Base-by-base conservation (phyloP, 2,888 invertebrate genomes). In the Scaptomyza parva region DNA sequence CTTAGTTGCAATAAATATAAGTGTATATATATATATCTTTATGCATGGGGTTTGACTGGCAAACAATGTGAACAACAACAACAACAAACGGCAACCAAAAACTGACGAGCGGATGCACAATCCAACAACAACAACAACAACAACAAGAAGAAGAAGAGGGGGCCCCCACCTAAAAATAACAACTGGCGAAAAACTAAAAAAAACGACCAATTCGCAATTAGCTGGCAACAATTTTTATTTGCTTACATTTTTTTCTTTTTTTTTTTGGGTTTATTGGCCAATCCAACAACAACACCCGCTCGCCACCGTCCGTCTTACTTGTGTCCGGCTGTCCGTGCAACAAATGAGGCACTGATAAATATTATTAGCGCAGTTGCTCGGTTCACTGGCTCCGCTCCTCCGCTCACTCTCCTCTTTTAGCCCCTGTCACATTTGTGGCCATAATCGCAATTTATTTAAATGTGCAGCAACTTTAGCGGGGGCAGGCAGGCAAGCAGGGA, bases 371-470 rank as follows among this genome's bases (percentile, higher is more conserved):
- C 68, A 50, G 59, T 55, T 62, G 55, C 52, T 20, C 71, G 65
- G 73, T 75, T 70, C 82, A 77, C 72, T 73, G 71, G 66, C 84
- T 67, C 55, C 47, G 52, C 33, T 14, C 44, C 26, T 26, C 14
- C 4, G 2, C 22, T 3, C 11, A 20, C n/a, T 3, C 30, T 12
- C 7, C 33, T 30, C 12, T 1, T n/a, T 7, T 11, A 9, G 41
- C 44, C 44, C n/a, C 20, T 33, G 81, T 77, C 86, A 84, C 84
- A 86, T 84, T 86, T 86, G 84, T 65, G 70, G 76, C 70, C 71
- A 77, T 86, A 84, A 84, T 86, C 86, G 86, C 84, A 84, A 86
- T 84, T 86, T 86, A 86, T 84, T 83, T 86, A 86, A 85, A 84
- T 83, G 79, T 79, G 61, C n/a, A 69, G 64, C 55, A 35, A 35